Percentiles rank a stretch among this genome's conserved stretches.
Evolutionary conservation across 2,888 invertebrate species (phyloP).

Genomic region (Polymixis lichenea): DNA sequence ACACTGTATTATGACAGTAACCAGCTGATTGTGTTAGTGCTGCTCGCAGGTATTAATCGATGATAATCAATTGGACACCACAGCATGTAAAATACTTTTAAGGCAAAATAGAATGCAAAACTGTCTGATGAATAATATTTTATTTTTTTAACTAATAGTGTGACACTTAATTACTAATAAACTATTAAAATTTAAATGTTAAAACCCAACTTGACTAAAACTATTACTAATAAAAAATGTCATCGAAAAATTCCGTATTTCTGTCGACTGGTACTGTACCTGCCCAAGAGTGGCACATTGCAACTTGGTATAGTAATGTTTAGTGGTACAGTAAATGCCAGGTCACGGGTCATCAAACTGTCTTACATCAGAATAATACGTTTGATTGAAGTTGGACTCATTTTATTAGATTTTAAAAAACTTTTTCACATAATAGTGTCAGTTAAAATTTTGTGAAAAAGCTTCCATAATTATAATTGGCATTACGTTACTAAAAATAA

Average conservation of each 20-base stretch:
- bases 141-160: no score
- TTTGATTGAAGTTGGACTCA: not conserved
- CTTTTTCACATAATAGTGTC: not conserved
- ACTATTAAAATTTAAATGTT: no score
- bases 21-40: conserved; percentile 87
- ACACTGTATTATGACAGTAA: conserved; percentile 82
- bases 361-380: not conserved
- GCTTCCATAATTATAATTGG: not conserved
- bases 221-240: no score
- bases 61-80: not conserved
- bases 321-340: no score
- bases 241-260: no score
- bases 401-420: not conserved
- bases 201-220: no score
- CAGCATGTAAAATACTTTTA: not conserved
- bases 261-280: no score
- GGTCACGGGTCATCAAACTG: no score
- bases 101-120: not conserved
- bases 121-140: no score
- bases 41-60: conserved; percentile 46
- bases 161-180: no score
- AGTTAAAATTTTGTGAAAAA: not conserved
- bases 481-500: not conserved
- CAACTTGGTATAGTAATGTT: no score
- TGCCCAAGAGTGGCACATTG: no score